These are phyloP conservation scores for Agrochola lota DNA, from an alignment of 2,888 invertebrate genomes.

Conservation along the genomic window DNA sequence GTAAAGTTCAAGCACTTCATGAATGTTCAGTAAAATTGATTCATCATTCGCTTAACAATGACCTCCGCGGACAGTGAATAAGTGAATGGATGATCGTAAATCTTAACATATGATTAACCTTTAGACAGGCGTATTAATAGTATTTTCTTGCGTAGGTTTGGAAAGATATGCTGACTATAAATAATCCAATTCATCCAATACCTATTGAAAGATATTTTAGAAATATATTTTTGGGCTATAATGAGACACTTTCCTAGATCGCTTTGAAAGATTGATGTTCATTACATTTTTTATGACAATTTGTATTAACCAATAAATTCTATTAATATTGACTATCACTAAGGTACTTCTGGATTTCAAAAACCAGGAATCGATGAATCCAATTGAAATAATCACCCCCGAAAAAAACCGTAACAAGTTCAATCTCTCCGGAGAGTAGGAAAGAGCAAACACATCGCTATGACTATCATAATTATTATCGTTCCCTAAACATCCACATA, in stretches of 20 bases:
- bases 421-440: not conserved
- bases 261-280: not conserved
- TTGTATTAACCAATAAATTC: not conserved
- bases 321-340: not conserved
- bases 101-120: constrained; percentile 7
- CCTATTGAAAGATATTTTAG: not conserved
- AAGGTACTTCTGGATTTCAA: not conserved
- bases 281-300: not conserved
- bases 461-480: too few species aligned
- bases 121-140: constrained; percentile 1
- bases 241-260: not conserved
- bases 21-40: constrained; percentile 47
- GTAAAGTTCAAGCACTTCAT: constrained; percentile 47
- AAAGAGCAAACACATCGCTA: not conserved
- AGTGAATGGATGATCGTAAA: constrained; percentile 31
- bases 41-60: constrained; percentile 47
- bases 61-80: constrained; percentile 31
- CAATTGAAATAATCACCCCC: not conserved
- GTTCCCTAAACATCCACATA: not conserved
- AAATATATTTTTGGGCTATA: not conserved
- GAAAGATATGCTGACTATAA: not conserved
- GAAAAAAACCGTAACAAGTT: not conserved
- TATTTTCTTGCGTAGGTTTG: constrained; percentile 6
- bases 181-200: not conserved
- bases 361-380: not conserved